phyloP scores from a whole-genome alignment of 2,888 invertebrate genomes.

The Dromius quadrimaculatus region DNA sequence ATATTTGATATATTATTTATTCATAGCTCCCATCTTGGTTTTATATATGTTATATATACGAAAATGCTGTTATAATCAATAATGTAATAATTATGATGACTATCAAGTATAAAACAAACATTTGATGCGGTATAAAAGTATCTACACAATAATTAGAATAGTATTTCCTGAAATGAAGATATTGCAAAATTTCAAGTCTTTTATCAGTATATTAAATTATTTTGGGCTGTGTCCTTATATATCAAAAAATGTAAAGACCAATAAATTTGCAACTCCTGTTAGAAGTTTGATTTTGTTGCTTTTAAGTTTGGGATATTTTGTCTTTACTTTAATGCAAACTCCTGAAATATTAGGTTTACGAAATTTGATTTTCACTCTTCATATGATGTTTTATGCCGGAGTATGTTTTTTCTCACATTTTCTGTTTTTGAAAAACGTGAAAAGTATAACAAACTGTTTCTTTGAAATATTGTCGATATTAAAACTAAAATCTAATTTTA shows the following conservation, averaged over 20 bases:
- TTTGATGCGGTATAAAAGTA: too few relatives aligned
- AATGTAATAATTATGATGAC: not conserved
- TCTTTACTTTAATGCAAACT: constrained; percentile 21
- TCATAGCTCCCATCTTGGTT: not conserved
- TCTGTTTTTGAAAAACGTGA: constrained; percentile 9
- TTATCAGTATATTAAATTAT: not conserved
- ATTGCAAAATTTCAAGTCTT: not conserved
- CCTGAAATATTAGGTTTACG: constrained; percentile 48
- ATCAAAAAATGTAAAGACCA: not conserved
- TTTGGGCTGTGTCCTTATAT: constrained; percentile 32
- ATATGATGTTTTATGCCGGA: constrained; percentile 39
- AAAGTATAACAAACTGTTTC: constrained; percentile 3
- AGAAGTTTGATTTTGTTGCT: not conserved
- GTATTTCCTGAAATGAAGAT: constrained; percentile 6
- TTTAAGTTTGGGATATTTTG: constrained; percentile 4
- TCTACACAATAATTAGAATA: too few relatives aligned
- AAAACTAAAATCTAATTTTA: not conserved
- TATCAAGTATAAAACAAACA: not conserved
- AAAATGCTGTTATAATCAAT: not conserved
- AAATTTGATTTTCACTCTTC: constrained; percentile 42
- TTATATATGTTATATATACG: not conserved
- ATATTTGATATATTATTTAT: not conserved
- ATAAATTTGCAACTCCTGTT: not conserved
- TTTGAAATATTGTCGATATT: constrained; percentile 24
- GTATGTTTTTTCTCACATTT: constrained; percentile 35